These are phyloP conservation scores for Drosophila grimshawi DNA, from an alignment of 1,140 invertebrate species.

Conservation along the genomic window DNA sequence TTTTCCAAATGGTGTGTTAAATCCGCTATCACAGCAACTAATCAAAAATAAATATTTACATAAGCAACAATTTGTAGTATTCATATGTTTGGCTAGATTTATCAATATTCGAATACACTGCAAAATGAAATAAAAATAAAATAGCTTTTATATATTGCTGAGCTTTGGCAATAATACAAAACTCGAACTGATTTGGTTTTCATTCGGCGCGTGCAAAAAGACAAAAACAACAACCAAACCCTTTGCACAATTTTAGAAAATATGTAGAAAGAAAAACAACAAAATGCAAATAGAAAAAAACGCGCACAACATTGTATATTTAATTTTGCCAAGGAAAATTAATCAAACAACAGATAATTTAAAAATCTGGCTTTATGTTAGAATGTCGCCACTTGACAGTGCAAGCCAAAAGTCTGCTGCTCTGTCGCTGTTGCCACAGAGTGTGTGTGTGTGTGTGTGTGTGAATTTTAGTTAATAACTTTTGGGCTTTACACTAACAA, in stretches of 20 bases:
- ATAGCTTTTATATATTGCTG: slow-evolving; percentile 24
- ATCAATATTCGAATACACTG: slow-evolving; percentile 11
- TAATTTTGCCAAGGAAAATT: slow-evolving; percentile 77
- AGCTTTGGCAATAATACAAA: slow-evolving; percentile 21
- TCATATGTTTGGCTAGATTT: slow-evolving; percentile 33
- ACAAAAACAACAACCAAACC: slow-evolving; percentile 61
- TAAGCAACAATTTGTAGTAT: slow-evolving; percentile 8
- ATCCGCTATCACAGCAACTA: slow-evolving; percentile 58
- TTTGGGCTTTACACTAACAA: slow-evolving; percentile 24
- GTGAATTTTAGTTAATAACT: slow-evolving; percentile 55
- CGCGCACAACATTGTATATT: slow-evolving; percentile 65
- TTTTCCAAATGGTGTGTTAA: slow-evolving; percentile 75
- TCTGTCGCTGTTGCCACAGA: slow-evolving; percentile 31
- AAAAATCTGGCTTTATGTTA: neutral
- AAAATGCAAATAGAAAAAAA: slow-evolving; percentile 20
- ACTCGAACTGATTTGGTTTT: slow-evolving; percentile 80
- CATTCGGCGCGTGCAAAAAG: slow-evolving; percentile 77
- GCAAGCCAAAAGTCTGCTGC: slow-evolving; percentile 25
- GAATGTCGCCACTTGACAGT: slow-evolving; percentile 22
- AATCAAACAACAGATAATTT: slow-evolving; percentile 14
- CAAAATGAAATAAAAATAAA: slow-evolving; percentile 1
- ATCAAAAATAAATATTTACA: slow-evolving; percentile 11
- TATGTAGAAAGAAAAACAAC: slow-evolving; percentile 24
- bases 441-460: slow-evolving; percentile 66
- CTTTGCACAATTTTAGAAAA: slow-evolving; percentile 54